Conservation (phyloP, 1,140 invertebrate species). For the Dinothrombium tinctorium region DNA sequence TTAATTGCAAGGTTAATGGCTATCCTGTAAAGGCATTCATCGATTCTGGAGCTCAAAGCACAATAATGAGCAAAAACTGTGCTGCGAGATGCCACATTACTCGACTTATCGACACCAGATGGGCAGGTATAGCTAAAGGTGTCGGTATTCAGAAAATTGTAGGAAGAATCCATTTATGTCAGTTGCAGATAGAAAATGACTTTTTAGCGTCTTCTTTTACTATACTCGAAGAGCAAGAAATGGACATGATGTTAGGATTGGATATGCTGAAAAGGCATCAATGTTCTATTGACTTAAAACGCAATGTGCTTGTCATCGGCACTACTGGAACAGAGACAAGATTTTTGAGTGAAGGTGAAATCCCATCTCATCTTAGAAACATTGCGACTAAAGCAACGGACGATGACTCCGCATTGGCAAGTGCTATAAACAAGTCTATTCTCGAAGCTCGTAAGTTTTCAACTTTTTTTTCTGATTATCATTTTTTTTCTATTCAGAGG, state of each 20-base stretch:
- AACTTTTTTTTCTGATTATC: too few relatives aligned
- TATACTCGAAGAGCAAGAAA: conserved; percentile 86
- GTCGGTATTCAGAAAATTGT: conserved; percentile 91
- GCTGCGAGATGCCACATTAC: conserved; percentile 83
- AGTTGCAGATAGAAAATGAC: conserved; percentile 81
- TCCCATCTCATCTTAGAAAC: too few relatives aligned
- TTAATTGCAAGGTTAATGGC: conserved; percentile 85
- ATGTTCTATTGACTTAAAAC: conserved; percentile 79
- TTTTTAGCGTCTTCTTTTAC: conserved; percentile 89
- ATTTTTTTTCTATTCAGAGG: too few relatives aligned
- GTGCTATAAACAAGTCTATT: too few relatives aligned
- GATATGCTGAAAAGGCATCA: conserved; percentile 94
- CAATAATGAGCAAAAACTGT: conserved; percentile 75
- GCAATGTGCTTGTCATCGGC: conserved; percentile 71
- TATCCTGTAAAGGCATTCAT: conserved; percentile 91
- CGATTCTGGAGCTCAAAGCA: conserved; percentile 79
- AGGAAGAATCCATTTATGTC: conserved; percentile 20
- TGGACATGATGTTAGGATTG: conserved; percentile 92
- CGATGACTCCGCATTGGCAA: too few relatives aligned
- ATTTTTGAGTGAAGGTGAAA: conserved; percentile 64
- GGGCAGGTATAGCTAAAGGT: conserved; percentile 69
- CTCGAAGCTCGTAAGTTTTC: too few relatives aligned
- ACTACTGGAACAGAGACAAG: conserved; percentile 75
- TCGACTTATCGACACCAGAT: conserved; percentile 73
- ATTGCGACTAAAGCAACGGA: too few relatives aligned